phyloP scores from a whole-genome alignment of 1,140 invertebrate species.

The Magallana ariakensis region DNA sequence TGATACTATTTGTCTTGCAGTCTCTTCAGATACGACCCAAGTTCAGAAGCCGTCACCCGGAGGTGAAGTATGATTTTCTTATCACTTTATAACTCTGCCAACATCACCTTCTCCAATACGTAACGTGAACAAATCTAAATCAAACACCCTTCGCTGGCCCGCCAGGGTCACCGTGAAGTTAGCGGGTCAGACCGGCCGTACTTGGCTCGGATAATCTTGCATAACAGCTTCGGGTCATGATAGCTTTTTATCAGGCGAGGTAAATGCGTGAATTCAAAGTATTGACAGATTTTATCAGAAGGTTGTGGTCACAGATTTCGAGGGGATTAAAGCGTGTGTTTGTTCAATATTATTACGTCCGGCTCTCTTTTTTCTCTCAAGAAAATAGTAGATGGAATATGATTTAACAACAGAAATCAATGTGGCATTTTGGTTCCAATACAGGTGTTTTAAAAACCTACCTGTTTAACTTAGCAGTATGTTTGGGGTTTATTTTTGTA shows the following conservation, averaged over 20 bases:
- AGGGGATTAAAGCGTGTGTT: background rate
- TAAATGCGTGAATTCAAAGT: slow-evolving; percentile 21
- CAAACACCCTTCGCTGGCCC: background rate
- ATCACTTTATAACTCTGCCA: background rate
- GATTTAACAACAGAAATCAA: too few species aligned
- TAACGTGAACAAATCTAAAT: slow-evolving; percentile 9
- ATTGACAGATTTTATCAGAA: slow-evolving; percentile 28
- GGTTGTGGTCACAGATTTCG: background rate
- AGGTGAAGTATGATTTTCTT: background rate
- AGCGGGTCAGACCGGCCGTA: background rate
- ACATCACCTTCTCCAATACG: slow-evolving; percentile 3
- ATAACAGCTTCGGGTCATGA: slow-evolving; percentile 25
- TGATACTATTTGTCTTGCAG: too few species aligned
- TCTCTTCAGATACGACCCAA: too few species aligned
- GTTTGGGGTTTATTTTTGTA: too few species aligned
- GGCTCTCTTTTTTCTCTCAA: background rate
- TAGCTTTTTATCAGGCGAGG: slow-evolving; percentile 20
- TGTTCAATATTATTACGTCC: slow-evolving; percentile 6
- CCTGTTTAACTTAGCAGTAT: too few species aligned
- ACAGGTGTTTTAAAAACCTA: too few species aligned
- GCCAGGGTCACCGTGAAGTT: slow-evolving; percentile 10
- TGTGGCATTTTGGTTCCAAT: too few species aligned
- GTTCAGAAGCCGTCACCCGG: background rate
- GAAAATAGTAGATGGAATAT: too few species aligned
- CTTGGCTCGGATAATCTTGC: slow-evolving; percentile 23